Conservation (phyloP, 2,888 invertebrate species). For the Nemotelus nigrinus region DNA sequence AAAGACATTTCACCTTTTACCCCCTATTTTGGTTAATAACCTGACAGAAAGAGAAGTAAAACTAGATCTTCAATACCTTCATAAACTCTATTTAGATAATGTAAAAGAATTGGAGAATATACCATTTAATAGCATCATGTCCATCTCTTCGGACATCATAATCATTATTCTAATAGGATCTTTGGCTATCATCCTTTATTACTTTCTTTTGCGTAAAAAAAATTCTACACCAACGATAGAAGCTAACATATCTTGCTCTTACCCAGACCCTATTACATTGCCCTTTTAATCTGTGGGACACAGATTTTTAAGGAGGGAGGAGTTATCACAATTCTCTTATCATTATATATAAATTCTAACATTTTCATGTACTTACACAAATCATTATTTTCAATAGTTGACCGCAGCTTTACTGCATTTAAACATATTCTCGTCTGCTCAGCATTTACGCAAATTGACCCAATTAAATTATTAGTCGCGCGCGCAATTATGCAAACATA, state of each 20-base stretch:
- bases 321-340: background rate
- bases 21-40: slow-evolving; percentile 22
- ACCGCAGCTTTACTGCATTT: no score
- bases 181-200: background rate
- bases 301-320: slow-evolving; percentile 19
- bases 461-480: no score
- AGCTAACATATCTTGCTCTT: background rate
- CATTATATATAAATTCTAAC: background rate
- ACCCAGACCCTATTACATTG: background rate
- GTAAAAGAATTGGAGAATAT: slow-evolving; percentile 10
- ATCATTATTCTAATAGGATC: background rate
- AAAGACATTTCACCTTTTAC: slow-evolving; percentile 32
- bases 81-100: slow-evolving; percentile 29
- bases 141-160: background rate
- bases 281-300: slow-evolving; percentile 22
- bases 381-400: background rate
- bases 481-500: no score
- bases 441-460: no score
- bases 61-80: slow-evolving; percentile 38
- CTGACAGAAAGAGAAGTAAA: slow-evolving; percentile 33
- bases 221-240: background rate
- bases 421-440: no score
- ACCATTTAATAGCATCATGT: background rate
- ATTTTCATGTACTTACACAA: background rate
- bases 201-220: background rate